A percentile compares a stretch with the other conserved stretches of the same genome.
phyloP scores from a whole-genome alignment of 2,113 vertebrate species.

The Gyps fulvus region DNA sequence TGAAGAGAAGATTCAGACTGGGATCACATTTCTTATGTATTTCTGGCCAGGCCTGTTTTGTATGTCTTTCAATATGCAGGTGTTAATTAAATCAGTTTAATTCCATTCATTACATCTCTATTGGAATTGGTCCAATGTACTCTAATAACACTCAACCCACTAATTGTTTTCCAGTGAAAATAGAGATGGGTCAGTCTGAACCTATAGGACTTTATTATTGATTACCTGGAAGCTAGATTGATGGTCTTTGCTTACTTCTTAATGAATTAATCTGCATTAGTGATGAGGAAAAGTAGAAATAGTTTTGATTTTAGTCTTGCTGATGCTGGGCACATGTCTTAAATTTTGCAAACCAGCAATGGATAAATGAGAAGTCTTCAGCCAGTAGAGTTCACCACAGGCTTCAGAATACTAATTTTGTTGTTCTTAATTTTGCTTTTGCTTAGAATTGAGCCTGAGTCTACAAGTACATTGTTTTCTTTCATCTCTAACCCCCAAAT shows the following conservation, averaged over 20 bases:
- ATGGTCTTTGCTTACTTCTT: slow-evolving; percentile 42
- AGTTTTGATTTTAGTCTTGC: slow-evolving; percentile 20
- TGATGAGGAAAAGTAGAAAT: slow-evolving; percentile 20
- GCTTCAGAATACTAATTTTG: background rate
- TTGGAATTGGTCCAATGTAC: background rate
- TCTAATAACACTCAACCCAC: background rate
- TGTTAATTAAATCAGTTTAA: slow-evolving; percentile 42
- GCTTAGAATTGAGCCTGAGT: background rate
- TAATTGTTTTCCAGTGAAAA: slow-evolving; percentile 36
- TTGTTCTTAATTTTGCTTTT: background rate
- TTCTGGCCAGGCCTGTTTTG: background rate
- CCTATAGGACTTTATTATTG: slow-evolving; percentile 7
- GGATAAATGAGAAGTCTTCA: background rate
- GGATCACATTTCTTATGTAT: background rate
- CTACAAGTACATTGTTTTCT: background rate
- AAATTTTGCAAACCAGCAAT: background rate
- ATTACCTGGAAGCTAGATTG: slow-evolving; percentile 23
- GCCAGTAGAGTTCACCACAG: background rate
- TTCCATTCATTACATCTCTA: slow-evolving; percentile 1
- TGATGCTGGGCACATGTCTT: background rate
- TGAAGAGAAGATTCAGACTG: background rate
- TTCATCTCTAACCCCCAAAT: background rate
- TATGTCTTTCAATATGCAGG: background rate
- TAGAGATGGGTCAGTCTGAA: slow-evolving; percentile 5
- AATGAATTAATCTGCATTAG: slow-evolving; percentile 34